phyloP scores from a whole-genome alignment of 2,888 invertebrate genomes.

The Cheilosia vernalis region DNA sequence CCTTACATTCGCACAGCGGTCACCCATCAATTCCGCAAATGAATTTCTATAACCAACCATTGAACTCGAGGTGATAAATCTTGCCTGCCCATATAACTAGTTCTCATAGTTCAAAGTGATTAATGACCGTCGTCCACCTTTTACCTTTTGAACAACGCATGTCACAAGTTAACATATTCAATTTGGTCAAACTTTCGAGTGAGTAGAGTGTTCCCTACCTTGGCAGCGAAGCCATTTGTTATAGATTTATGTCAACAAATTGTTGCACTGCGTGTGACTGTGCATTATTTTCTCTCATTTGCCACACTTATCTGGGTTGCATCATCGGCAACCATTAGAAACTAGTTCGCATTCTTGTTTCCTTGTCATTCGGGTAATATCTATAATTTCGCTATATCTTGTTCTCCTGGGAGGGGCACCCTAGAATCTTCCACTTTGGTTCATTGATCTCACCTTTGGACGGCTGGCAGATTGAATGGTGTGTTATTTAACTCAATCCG shows the following conservation, averaged over 20 bases:
- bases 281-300: background rate
- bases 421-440: slow-evolving; percentile 6
- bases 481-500: slow-evolving; percentile 34
- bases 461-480: background rate
- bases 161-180: slow-evolving; percentile 31
- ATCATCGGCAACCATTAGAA: slow-evolving; percentile 9
- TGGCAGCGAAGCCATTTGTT: slow-evolving; percentile 19
- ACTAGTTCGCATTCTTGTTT: slow-evolving; percentile 33
- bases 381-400: background rate
- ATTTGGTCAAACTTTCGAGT: background rate
- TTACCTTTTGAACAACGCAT: slow-evolving; percentile 24
- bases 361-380: slow-evolving; percentile 21
- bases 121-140: slow-evolving; percentile 11
- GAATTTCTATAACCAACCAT: slow-evolving; percentile 6
- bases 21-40: slow-evolving; percentile 5
- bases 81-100: background rate
- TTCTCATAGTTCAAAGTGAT: slow-evolving; percentile 36
- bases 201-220: slow-evolving; percentile 4
- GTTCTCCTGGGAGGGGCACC: background rate
- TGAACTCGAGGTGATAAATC: slow-evolving; percentile 39
- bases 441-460: slow-evolving; percentile 53
- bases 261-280: slow-evolving; percentile 4
- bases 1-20: background rate
- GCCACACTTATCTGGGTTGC: background rate
- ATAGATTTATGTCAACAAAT: background rate